A percentile compares a stretch with the other conserved stretches of the same genome.
Evolutionary conservation across 2,888 invertebrate genomes (phyloP).

Genomic region (Sclerodermus sp.): DNA sequence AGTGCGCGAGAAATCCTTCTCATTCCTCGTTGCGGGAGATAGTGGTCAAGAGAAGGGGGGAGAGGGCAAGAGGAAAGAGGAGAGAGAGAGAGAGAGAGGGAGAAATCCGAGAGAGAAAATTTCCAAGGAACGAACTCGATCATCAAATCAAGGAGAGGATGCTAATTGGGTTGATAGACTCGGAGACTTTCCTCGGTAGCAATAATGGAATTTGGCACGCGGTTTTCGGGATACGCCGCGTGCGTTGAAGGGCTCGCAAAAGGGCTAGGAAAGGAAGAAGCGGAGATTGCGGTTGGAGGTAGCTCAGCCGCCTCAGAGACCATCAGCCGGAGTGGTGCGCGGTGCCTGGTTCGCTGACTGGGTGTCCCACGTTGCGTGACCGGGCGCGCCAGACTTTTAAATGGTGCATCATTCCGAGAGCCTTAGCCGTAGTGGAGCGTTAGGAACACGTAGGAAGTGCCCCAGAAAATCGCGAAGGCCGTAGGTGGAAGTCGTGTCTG

Average conservation of each 20-base stretch:
- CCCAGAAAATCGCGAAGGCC: conserved; percentile 49
- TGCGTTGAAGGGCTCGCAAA: no score
- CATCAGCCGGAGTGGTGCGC: conserved; percentile 13
- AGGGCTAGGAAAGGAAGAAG: no score
- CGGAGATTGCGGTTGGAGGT: no score
- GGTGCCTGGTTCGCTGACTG: no score
- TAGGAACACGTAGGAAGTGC: conserved; percentile 48
- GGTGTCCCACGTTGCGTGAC: conserved; percentile 9
- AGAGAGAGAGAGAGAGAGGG: conserved; percentile 3
- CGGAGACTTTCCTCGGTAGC: conserved; percentile 1
- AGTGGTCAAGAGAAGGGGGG: not conserved
- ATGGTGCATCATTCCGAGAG: conserved; percentile 45
- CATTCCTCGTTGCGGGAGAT: not conserved
- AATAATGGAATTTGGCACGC: not conserved
- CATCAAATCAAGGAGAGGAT: no score
- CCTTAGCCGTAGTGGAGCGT: conserved; percentile 47
- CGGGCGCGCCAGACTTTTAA: conserved; percentile 39
- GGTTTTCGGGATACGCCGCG: no score
- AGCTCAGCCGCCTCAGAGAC: not conserved
- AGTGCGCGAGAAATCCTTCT: no score
- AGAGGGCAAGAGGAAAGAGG: not conserved
- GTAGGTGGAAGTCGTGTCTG: no score
- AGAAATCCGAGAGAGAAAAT: no score
- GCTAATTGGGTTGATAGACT: conserved; percentile 3
- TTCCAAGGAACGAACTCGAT: no score